Base-by-base conservation (phyloP, 2,888 invertebrate species). In the Marronus borbonicus region DNA sequence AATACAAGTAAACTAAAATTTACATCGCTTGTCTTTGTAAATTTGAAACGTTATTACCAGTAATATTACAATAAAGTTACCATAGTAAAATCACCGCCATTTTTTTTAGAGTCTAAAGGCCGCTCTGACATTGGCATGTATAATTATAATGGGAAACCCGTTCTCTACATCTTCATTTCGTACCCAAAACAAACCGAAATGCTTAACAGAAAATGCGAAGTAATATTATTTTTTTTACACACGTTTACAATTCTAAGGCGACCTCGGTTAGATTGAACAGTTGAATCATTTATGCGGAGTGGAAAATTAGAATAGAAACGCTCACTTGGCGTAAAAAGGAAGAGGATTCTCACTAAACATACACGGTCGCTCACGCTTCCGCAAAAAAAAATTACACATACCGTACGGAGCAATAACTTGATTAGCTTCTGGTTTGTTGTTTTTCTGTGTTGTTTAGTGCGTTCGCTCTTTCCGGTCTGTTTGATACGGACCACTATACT, bases 281-380 rank as follows among this genome's bases (percentile, higher is more conserved):
- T 20, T 50, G 68, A 68, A 68, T 68, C 68, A 68, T 68, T 68
- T 68, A 68, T 50, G 44, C 24, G 50, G 68, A 28, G 49, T 49
- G 50, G 50, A 68, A 68, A 68, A 68, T 68, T 68, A 68, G 68
- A 68, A 68, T 68, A 31, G n/a, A n/a, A n/a, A n/a, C 12, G 68
- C 68, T 50, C 39, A 68, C 50, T n/a, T 50, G 50, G 24, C 50
- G 24, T 68, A 68, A 68, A 68, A 68, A 68, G 50, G 28, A 49
- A 49, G 49, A 68, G 62, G 31, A 62, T 62, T 62, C 62, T 20
- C 62, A 24, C 28, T 62, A 62, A 62, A 65, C 65, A 44, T 12
- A 65, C 65, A n/a, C 65, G 44, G n/a, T 20, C 65, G 17, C 36
- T 24, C 39, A 20, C 17, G 20, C 44, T 44, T n/a, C 10, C 14